These are phyloP conservation scores for Dicycla oo DNA, from an alignment of 2,888 invertebrate genomes.

Conservation along the genomic window DNA sequence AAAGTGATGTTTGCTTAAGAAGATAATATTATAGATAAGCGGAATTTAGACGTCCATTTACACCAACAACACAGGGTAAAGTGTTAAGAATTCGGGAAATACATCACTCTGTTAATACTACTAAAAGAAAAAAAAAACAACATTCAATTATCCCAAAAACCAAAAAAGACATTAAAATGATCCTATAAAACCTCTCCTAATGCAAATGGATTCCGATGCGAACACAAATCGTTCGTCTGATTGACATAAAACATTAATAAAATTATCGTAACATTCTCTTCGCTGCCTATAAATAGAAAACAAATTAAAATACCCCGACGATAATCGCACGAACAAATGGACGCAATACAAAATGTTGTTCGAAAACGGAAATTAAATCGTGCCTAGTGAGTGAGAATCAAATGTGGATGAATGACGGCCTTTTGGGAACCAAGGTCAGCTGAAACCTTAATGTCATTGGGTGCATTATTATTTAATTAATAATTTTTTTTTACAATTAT, in stretches of 20 bases:
- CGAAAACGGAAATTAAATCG: conserved; percentile 53
- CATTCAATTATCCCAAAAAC: conserved; percentile 32
- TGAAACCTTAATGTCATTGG: conserved; percentile 18
- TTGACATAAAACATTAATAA: conserved; percentile 58
- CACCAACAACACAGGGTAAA: neutral
- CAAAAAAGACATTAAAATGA: conserved; percentile 34
- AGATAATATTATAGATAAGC: neutral
- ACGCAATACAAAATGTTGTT: conserved; percentile 50
- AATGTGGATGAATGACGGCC: conserved; percentile 34
- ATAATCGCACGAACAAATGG: conserved; percentile 47
- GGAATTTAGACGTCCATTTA: neutral
- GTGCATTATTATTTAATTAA: too few species aligned
- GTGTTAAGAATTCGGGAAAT: neutral
- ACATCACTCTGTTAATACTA: neutral
- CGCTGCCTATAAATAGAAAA: conserved; percentile 51
- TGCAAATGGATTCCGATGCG: conserved; percentile 41
- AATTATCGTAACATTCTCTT: conserved; percentile 52
- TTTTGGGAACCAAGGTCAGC: conserved; percentile 19
- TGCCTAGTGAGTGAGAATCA: conserved; percentile 25
- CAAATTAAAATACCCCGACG: conserved; percentile 51
- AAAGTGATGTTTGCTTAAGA: neutral
- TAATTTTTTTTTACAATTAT: too few species aligned
- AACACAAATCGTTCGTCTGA: conserved; percentile 50
- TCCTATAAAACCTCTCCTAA: conserved; percentile 35
- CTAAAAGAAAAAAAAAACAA: too few species aligned